These are phyloP conservation scores for Anser cygnoides DNA, from an alignment of 2,113 vertebrate species.

Conservation along the genomic window DNA sequence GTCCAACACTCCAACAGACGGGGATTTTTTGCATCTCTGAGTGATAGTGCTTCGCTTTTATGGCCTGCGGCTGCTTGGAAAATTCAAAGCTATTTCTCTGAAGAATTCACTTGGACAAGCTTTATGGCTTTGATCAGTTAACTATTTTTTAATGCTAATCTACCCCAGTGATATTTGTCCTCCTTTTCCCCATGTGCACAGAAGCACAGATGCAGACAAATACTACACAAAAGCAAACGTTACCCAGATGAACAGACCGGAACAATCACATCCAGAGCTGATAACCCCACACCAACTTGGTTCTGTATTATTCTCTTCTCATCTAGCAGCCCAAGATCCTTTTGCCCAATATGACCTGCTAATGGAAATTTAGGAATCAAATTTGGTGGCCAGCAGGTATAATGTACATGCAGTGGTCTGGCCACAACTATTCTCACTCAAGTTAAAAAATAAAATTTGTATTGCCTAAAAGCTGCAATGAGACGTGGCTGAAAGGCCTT, in stretches of 20 bases:
- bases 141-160: slow-evolving; percentile 73
- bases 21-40: slow-evolving; percentile 62
- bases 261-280: slow-evolving; percentile 41
- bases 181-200: slow-evolving; percentile 41
- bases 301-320: background rate
- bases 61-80: slow-evolving; percentile 56
- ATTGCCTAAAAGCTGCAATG: background rate
- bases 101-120: slow-evolving; percentile 69
- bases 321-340: background rate
- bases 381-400: background rate
- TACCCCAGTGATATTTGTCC: slow-evolving; percentile 60
- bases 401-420: background rate
- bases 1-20: slow-evolving; percentile 23
- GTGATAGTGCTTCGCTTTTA: slow-evolving; percentile 18
- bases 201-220: slow-evolving; percentile 49
- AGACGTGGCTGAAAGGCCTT: background rate
- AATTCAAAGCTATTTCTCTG: slow-evolving; percentile 67
- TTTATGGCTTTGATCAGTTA: slow-evolving; percentile 71
- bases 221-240: slow-evolving; percentile 52
- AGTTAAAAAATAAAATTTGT: background rate
- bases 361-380: slow-evolving; percentile 18
- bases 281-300: slow-evolving; percentile 35
- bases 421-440: background rate
- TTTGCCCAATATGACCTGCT: background rate
- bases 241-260: slow-evolving; percentile 31